Base-by-base conservation (phyloP, 2,888 invertebrate genomes). In the Pammene aurita region DNA sequence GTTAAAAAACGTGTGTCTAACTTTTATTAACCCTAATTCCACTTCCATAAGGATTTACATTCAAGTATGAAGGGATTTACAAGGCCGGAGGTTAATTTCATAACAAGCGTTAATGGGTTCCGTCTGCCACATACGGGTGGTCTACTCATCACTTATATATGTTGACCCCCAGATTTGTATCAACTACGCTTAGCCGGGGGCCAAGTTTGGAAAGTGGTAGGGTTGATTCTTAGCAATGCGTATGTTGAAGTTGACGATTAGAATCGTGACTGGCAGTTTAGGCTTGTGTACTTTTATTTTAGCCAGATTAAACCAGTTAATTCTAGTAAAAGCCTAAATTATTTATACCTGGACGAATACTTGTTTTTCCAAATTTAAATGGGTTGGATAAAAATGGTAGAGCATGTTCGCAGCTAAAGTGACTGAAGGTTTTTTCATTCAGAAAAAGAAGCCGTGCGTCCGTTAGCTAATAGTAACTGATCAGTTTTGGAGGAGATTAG, bases 41-140 rank as follows among this genome's bases (percentile, higher is more conserved):
- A 35, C 44, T 41, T 46, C 16, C 18, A 14, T 7, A 46, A 44
- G 58, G 44, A 44, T 58, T 44, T 44, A 34, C 26, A 57, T 57
- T 1, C 34, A 16, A 67, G 26, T 54, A 58, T 38, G 54, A 60
- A 54, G 55, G 54, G 69, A 60, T 69, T 69, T 69, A 62, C 46
- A 60, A 70, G 71, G 72, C 50, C 54, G 67, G 76, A 76, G 74
- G 78, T 76, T 75, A 76, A 77, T 78, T 75, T 79, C 80, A 81
- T 83, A 75, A 73, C 71, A 74, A 74, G 74, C 68, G 41, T 66
- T 72, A 72, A 72, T 72, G 56, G 46, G 46, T 72, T 69, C 67
- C 60, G 67, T 70, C 73, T 70, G 72, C 75, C 69, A 75, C 73
- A 89, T 89, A 86, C 89, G 89, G 89, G 89, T 89, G 85, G 84